Conservation (phyloP, 2,113 vertebrate genomes). For the Morone chrysops region DNA sequence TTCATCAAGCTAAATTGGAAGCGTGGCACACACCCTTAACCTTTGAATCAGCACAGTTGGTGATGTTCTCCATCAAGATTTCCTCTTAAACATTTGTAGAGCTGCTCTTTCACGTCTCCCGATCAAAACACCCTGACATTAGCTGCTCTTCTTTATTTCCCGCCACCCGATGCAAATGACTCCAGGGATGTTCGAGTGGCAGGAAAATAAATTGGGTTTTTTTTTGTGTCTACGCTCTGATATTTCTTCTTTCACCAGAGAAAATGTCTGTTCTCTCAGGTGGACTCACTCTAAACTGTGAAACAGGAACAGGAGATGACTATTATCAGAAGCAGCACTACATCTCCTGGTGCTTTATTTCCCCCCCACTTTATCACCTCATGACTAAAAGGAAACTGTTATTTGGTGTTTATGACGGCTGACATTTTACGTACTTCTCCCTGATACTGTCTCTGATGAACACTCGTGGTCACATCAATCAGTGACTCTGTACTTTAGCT, state of each 20-base stretch:
- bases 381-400: background rate
- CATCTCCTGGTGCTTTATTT: background rate
- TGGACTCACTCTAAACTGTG: background rate
- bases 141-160: background rate
- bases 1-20: background rate
- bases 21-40: background rate
- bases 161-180: background rate
- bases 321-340: background rate
- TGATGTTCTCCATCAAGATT: background rate
- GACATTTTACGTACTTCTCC: conserved; percentile 15
- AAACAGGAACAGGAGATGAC: background rate
- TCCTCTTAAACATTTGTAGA: background rate
- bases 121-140: conserved; percentile 3
- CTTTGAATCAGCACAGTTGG: background rate
- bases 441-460: conserved; percentile 25
- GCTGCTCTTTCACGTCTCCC: background rate
- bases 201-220: background rate
- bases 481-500: background rate
- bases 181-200: background rate
- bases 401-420: conserved; percentile 4
- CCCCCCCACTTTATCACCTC: background rate
- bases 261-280: background rate
- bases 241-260: background rate
- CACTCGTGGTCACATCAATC: conserved; percentile 5
- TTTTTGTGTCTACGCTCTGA: background rate